phyloP scores from a whole-genome alignment of 2,113 vertebrate genomes.

The Mesitornis unicolor region DNA sequence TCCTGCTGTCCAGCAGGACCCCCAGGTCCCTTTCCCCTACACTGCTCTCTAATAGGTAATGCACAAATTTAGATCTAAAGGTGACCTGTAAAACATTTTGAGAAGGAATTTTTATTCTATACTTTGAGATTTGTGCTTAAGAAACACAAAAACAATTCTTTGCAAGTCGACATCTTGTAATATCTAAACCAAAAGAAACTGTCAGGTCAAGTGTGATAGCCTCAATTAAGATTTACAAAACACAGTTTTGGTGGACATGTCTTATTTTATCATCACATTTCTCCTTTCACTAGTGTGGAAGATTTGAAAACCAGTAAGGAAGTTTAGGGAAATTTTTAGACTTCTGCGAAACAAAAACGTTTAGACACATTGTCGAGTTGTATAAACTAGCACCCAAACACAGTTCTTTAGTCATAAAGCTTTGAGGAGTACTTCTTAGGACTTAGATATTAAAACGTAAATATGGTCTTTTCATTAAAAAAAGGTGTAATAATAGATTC shows the following conservation, averaged over 20 bases:
- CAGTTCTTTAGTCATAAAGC: background rate
- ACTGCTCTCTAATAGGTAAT: no score
- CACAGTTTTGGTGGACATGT: background rate
- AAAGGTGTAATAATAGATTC: background rate
- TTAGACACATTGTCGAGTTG: background rate
- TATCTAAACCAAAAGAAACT: background rate
- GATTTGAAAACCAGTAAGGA: background rate
- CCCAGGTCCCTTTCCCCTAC: no score
- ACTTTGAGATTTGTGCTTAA: background rate
- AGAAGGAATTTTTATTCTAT: background rate
- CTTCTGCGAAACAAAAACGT: background rate
- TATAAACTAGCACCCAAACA: background rate
- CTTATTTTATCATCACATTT: background rate
- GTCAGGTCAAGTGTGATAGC: background rate
- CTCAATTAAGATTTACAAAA: background rate
- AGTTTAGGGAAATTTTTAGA: background rate
- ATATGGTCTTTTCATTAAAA: background rate
- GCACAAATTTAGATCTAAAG: background rate
- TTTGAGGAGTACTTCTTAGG: background rate
- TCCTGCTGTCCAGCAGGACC: no score
- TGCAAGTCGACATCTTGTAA: background rate
- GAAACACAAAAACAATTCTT: background rate
- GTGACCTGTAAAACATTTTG: background rate
- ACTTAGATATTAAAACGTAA: background rate
- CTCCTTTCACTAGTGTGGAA: background rate